Evolutionary conservation across 2,113 vertebrate species (phyloP).

Genomic region (Rhadina sibilatrix): DNA sequence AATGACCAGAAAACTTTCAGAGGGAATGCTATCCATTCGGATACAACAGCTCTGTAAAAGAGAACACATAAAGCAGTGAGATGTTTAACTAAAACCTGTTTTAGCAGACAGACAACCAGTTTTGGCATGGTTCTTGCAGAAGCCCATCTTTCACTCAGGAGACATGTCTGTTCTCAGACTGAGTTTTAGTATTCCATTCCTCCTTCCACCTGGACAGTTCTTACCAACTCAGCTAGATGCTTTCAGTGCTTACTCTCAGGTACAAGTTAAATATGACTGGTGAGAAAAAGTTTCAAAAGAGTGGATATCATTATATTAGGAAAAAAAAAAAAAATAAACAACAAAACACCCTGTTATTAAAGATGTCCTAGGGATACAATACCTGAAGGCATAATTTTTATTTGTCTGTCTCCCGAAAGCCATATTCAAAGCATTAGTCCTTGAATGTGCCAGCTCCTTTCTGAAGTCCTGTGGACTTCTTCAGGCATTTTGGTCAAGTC

Average conservation of each 20-base stretch:
- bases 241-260: background rate
- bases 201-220: background rate
- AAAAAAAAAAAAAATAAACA: background rate
- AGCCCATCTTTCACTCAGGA: background rate
- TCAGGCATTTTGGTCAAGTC: background rate
- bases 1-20: background rate
- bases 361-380: background rate
- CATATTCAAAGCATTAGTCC: background rate
- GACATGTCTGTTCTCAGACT: rapidly evolving
- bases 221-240: background rate
- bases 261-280: background rate
- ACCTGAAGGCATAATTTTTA: background rate
- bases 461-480: background rate
- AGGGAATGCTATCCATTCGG: background rate
- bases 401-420: background rate
- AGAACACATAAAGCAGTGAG: background rate
- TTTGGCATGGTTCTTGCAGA: background rate
- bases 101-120: background rate
- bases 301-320: background rate
- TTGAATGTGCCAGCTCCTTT: background rate
- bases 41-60: background rate
- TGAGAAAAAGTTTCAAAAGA: background rate
- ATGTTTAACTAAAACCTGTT: background rate
- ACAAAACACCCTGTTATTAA: background rate
- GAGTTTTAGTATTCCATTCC: background rate